These are phyloP conservation scores for Andrena trimmerana DNA, from an alignment of 2,888 invertebrate genomes.

Conservation along the genomic window DNA sequence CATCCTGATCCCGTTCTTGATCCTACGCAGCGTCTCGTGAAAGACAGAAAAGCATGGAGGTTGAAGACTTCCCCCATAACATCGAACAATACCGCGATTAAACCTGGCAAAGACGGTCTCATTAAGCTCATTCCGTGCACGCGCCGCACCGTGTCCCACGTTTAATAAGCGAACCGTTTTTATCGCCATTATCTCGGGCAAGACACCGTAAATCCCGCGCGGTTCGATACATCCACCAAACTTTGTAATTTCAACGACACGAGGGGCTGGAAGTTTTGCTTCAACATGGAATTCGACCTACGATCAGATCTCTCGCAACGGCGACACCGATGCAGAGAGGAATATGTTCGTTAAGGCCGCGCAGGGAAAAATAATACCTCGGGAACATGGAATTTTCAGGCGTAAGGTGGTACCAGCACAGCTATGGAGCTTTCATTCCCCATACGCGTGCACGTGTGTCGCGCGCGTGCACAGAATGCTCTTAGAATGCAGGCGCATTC, in stretches of 20 bases:
- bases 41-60: conserved; percentile 17
- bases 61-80: conserved; percentile 5
- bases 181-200: conserved; percentile 11
- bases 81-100: conserved; percentile 38
- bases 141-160: conserved; percentile 4
- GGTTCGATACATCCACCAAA: not conserved
- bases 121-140: conserved; percentile 33
- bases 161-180: conserved; percentile 26
- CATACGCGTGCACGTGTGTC: conserved; percentile 36
- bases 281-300: conserved; percentile 2
- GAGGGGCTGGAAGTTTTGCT: not conserved
- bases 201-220: conserved; percentile 10
- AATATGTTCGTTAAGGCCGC: conserved; percentile 28
- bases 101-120: conserved; percentile 30
- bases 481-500: conserved; percentile 42
- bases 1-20: not conserved
- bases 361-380: conserved; percentile 40
- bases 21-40: conserved; percentile 9
- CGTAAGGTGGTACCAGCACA: conserved; percentile 12
- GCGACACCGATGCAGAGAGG: not conserved
- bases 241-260: not conserved
- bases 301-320: not conserved
- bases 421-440: conserved; percentile 19
- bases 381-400: conserved; percentile 52
- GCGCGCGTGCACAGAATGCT: conserved; percentile 54